These are phyloP conservation scores for Rhopalosiphum maidis DNA, from an alignment of 1,140 invertebrate species.

Conservation along the genomic window DNA sequence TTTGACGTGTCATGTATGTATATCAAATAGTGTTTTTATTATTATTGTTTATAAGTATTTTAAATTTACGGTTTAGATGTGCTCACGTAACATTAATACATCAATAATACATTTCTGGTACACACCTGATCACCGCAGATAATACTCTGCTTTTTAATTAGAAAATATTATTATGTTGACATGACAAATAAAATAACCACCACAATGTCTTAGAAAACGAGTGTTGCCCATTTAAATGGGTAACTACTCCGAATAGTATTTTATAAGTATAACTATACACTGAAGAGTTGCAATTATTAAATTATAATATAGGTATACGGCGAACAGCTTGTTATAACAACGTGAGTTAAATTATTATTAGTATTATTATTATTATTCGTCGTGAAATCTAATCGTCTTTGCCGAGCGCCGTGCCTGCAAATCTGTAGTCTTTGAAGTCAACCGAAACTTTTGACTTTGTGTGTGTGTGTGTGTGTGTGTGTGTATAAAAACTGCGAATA, in stretches of 20 bases:
- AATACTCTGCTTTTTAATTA: background rate
- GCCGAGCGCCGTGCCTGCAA: background rate
- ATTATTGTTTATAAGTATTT: no score
- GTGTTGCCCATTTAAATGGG: background rate
- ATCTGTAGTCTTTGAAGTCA: background rate
- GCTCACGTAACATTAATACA: no score
- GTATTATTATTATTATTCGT: background rate
- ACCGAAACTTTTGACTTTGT: background rate
- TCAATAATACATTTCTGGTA: no score
- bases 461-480: background rate
- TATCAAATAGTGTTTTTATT: no score
- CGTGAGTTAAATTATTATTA: background rate
- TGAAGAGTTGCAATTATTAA: background rate
- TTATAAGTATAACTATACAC: background rate
- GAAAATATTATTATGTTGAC: background rate
- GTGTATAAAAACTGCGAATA: constrained; percentile 21
- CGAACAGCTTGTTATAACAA: background rate
- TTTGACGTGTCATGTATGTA: no score
- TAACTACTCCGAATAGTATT: background rate
- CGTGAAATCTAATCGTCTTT: background rate
- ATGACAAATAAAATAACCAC: background rate
- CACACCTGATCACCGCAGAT: no score
- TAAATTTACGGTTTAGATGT: no score
- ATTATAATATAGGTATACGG: background rate
- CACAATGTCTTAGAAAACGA: background rate